These are phyloP conservation scores for Austrofundulus limnaeus DNA, from an alignment of 2,113 vertebrate species.

Conservation along the genomic window DNA sequence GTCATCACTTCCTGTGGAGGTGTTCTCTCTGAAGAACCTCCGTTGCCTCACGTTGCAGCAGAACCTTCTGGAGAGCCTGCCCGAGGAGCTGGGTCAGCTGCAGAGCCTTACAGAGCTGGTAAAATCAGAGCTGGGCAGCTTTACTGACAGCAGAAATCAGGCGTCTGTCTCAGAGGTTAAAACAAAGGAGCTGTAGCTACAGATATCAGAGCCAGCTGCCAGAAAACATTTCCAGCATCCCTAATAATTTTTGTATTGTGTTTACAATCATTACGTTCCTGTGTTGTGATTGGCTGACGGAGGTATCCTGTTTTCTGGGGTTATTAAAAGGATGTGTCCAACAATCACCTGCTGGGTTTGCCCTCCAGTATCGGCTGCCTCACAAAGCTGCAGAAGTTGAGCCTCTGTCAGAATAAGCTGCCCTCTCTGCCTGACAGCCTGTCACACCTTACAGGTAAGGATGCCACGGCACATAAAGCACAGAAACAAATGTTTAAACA, in stretches of 20 bases:
- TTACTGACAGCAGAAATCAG: too few relatives aligned
- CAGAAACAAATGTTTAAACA: too few relatives aligned
- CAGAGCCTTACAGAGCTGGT: constrained; percentile 87
- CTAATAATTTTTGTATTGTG: too few relatives aligned
- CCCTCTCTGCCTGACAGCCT: constrained; percentile 84
- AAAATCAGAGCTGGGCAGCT: constrained; percentile 41
- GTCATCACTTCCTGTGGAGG: constrained; percentile 81
- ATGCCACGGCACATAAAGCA: not conserved
- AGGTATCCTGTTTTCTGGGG: constrained; percentile 11
- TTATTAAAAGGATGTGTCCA: constrained; percentile 84
- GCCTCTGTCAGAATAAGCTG: constrained; percentile 85
- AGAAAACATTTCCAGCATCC: too few relatives aligned
- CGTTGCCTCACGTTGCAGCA: constrained; percentile 86
- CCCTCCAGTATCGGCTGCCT: constrained; percentile 84
- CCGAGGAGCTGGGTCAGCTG: constrained; percentile 85
- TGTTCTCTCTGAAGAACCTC: constrained; percentile 82
- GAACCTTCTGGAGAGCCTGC: constrained; percentile 84
- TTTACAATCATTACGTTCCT: not conserved
- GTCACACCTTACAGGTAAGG: constrained; percentile 86
- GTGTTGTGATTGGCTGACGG: constrained; percentile 2
- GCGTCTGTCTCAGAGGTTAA: too few relatives aligned
- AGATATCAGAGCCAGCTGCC: too few relatives aligned
- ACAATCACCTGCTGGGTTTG: constrained; percentile 82
- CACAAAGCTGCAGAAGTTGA: constrained; percentile 80
- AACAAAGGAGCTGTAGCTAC: too few relatives aligned